Evolutionary conservation across 2,113 vertebrate genomes (phyloP), one percentile per base, ranked within the genome.

Genomic region (Lophura nycthemera): DNA sequence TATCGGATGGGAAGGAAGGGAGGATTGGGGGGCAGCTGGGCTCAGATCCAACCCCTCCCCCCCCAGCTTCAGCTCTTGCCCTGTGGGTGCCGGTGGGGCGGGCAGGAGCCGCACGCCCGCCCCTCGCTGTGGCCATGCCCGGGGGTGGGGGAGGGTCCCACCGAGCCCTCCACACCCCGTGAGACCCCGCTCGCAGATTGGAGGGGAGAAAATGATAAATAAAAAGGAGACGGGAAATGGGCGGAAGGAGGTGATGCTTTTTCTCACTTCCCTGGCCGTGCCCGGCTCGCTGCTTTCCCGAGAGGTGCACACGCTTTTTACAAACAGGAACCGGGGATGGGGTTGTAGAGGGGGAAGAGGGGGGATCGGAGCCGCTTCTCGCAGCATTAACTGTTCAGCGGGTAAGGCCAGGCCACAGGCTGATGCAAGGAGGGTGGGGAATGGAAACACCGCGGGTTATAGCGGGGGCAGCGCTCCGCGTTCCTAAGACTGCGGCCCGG

Each of bases 401-500:
- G 66, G 94, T 85, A 24, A 32, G 72, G 90, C 74, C 79, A 57
- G 52, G 76, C 92, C 95, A 50, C 32, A n/a, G 43, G 14, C 70
- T 76, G 91, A 42, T 57, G 86, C 87, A 43, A 63, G 59, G 25
- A 70, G 65, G 88, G 59, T 25, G 89, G n/a, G 81, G 59, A 77
- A 69, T 6, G 10, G 78, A 27, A 57, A 80, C 84, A 64, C 74
- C 52, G 88, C 71, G n/a, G 91, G 94, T 93, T 93, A 54, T 30
- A 93, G 94, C 89, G 92, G 54, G 97, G 94, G 80, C 65, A 76
- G 92, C 95, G 70, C 90, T 90, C 66, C 34, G 91, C 84, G 90
- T 96, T 97, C 90, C 98, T 94, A 95, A 91, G 96, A 97, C 81
- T 87, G 95, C 85, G 13, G 43, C 83, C 77, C 82, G 8, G 6